These are phyloP conservation scores for Coregonus ussuriensis DNA, from an alignment of 2,797 vertebrate species.

Conservation along the genomic window DNA sequence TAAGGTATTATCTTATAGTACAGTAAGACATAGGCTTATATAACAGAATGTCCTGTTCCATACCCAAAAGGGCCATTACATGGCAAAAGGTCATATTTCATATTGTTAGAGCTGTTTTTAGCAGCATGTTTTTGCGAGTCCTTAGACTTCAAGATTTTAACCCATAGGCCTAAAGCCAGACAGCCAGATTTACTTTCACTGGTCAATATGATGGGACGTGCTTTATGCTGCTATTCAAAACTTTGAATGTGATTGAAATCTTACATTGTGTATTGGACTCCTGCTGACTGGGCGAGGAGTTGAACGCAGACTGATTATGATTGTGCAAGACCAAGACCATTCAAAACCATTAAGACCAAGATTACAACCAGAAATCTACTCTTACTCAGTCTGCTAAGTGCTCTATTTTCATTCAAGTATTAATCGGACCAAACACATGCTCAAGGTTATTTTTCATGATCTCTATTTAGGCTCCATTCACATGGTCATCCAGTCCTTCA, in stretches of 20 bases:
- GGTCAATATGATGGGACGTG: neutral
- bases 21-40: neutral
- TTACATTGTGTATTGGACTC: neutral
- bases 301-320: neutral
- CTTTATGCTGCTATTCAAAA: neutral
- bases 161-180: too few relatives aligned
- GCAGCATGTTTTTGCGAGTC: too few relatives aligned
- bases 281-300: neutral
- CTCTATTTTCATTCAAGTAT: neutral
- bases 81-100: too few relatives aligned
- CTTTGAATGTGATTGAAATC: neutral
- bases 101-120: too few relatives aligned
- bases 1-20: neutral
- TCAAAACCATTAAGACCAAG: neutral
- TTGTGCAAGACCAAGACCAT: neutral
- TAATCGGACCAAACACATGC: neutral
- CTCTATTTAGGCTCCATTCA: neutral
- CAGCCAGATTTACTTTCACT: neutral
- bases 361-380: neutral
- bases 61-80: neutral
- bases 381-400: neutral
- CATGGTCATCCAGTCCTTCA: neutral
- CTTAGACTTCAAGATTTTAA: too few relatives aligned
- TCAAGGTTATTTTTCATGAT: neutral
- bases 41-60: neutral